Conservation (phyloP, 2,113 vertebrate genomes). For the Leptosomus discolor region DNA sequence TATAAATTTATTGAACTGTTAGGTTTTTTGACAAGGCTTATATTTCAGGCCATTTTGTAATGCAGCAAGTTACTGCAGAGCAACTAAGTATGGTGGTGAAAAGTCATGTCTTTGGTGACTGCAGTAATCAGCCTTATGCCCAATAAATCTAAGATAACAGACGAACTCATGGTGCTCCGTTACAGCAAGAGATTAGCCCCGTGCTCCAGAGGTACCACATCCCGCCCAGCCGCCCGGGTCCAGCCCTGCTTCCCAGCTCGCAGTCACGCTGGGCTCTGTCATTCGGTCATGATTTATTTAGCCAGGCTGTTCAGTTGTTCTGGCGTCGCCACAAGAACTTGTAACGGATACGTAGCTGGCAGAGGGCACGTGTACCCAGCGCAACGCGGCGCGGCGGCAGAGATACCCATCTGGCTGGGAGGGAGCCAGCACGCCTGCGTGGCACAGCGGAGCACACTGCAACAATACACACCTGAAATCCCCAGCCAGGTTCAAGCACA, state of each 20-base stretch:
- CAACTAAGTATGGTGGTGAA: not conserved
- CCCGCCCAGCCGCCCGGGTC: not conserved
- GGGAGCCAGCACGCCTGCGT: not conserved
- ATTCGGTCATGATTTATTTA: conserved; percentile 44
- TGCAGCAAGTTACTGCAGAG: not conserved
- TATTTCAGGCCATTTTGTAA: not conserved
- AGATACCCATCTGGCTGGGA: conserved; percentile 14
- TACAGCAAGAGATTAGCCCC: not conserved
- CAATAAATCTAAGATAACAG: not conserved
- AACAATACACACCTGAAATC: not conserved
- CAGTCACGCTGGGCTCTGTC: not conserved
- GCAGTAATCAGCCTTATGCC: not conserved
- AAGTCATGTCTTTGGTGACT: not conserved
- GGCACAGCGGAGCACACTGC: not conserved
- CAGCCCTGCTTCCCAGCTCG: not conserved
- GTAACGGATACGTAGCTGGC: conserved; percentile 68
- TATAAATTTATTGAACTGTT: not conserved
- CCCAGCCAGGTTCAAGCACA: not conserved
- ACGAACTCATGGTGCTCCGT: not conserved
- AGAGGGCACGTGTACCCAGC: conserved; percentile 23
- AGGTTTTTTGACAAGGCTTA: not conserved
- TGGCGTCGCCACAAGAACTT: conserved; percentile 25
- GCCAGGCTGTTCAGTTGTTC: not conserved
- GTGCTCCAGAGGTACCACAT: not conserved
- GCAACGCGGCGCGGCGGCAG: not conserved